Evolutionary conservation across 2,797 vertebrate genomes (phyloP), one percentile per base, ranked within the genome.

Genomic region (Clangula hyemalis): DNA sequence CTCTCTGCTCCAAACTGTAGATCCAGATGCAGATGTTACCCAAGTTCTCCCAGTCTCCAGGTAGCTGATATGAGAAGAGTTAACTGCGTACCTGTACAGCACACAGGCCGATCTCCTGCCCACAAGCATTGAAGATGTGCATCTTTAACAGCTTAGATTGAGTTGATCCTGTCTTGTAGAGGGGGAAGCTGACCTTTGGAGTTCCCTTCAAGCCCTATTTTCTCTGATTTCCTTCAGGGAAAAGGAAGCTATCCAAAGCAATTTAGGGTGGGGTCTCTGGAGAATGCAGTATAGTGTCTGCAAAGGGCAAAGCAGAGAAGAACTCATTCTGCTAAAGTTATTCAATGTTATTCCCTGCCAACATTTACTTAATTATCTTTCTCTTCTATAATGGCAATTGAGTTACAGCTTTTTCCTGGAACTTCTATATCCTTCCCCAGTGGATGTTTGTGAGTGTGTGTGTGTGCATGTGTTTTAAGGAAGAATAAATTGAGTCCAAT

Each of bases 301-400:
- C 54, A 90, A 95, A 97, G 96, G 92, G 87, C 92, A 93, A 88
- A 93, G 66, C 76, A 90, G 91, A 92, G 91, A 93, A 89, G 87
- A 91, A 89, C 58, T 93, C 66, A 81, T 89, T 96, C 85, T 78
- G 66, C 38, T 94, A 11, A 92, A 93, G 89, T 93, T 95, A 93
- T 96, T 96, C 91, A 93, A 34, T 86, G 70, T 47, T 96, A 92
- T 96, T 90, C 94, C 93, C 87, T 89, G 95, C 89, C 96, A 96
- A 93, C 93, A 95, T 96, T 93, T 95, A 96, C 92, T 96, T 96
- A 97, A 96, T 97, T 97, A 95, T 96, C 94, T 94, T 94, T 88
- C 93, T 96, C 69, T 96, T 96, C 94, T 95, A 62, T 96, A 93
- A 92, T 88, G 83, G 89, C 94, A 96, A 95, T 95, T 97, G 96